Evolutionary conservation across 2,113 vertebrate genomes (phyloP).

Genomic region (Thamnophis sirtalis): DNA sequence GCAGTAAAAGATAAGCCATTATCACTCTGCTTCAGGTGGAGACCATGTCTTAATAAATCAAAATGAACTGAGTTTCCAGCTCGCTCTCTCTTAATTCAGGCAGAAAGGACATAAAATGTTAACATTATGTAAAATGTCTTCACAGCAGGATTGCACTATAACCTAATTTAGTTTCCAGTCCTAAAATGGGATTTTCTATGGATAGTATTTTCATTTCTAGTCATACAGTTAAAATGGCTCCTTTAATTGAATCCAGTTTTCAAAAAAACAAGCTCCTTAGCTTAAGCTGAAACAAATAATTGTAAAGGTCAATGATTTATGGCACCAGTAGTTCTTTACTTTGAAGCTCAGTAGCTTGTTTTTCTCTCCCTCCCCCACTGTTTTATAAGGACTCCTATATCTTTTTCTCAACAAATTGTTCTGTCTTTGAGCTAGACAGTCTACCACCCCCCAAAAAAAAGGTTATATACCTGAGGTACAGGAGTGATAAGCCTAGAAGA

Average conservation of each 20-base stretch:
- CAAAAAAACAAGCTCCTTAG: not conserved
- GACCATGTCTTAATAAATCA: not conserved
- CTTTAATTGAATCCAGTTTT: not conserved
- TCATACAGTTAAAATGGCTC: slow-evolving; percentile 11
- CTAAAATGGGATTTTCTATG: not conserved
- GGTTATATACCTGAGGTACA: slow-evolving; percentile 31
- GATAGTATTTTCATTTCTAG: not conserved
- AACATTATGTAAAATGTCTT: not conserved
- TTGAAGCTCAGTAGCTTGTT: not conserved
- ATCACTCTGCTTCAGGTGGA: not conserved
- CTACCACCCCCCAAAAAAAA: not conserved
- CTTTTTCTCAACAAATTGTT: slow-evolving; percentile 10
- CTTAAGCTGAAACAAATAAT: not conserved
- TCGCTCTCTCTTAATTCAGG: not conserved
- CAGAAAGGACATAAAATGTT: not conserved
- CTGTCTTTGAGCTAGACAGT: slow-evolving; percentile 17
- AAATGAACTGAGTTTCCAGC: not conserved
- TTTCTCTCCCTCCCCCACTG: no score
- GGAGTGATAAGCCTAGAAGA: slow-evolving; percentile 34
- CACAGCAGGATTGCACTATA: not conserved
- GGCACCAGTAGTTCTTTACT: slow-evolving; percentile 14
- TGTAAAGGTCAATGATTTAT: not conserved
- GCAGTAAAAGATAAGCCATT: not conserved
- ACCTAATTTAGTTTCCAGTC: not conserved
- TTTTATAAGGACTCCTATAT: slow-evolving; percentile 13